These are phyloP conservation scores for Progne subis DNA, from an alignment of 2,113 vertebrate species.

Conservation along the genomic window DNA sequence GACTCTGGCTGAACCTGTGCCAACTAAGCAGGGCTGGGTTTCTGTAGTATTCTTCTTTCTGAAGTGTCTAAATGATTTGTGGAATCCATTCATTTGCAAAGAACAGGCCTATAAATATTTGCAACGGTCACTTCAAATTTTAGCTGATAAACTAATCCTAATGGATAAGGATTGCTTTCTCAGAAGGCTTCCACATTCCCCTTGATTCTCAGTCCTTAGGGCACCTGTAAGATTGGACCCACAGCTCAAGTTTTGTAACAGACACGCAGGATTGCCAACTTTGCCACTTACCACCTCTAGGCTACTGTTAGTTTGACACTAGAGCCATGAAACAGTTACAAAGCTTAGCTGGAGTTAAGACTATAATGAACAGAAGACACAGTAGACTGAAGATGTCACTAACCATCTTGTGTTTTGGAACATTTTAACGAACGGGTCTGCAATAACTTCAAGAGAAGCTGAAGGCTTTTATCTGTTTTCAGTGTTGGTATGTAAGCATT, in stretches of 20 bases:
- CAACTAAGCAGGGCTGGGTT: neutral
- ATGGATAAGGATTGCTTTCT: neutral
- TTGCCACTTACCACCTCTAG: neutral
- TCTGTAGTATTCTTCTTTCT: neutral
- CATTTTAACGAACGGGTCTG: constrained; percentile 71
- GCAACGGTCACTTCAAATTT: neutral
- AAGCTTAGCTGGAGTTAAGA: constrained; percentile 4
- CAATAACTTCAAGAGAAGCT: constrained; percentile 84
- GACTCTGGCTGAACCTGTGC: neutral
- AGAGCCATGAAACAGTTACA: neutral
- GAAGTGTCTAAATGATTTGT: neutral
- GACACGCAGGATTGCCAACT: neutral
- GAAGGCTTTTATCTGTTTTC: constrained; percentile 90
- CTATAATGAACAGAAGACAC: constrained; percentile 15
- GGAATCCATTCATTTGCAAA: neutral
- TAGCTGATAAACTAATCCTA: neutral
- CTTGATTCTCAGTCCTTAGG: neutral
- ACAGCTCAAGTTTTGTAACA: neutral
- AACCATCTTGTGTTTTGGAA: constrained; percentile 65
- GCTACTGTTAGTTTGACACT: neutral
- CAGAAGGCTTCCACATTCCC: neutral
- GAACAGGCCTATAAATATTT: neutral
- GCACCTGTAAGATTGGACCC: neutral
- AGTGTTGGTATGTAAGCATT: constrained; percentile 87
- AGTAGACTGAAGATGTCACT: constrained; percentile 66